phyloP scores from a whole-genome alignment of 2,888 invertebrate species.

The Microctonus hyperodae region DNA sequence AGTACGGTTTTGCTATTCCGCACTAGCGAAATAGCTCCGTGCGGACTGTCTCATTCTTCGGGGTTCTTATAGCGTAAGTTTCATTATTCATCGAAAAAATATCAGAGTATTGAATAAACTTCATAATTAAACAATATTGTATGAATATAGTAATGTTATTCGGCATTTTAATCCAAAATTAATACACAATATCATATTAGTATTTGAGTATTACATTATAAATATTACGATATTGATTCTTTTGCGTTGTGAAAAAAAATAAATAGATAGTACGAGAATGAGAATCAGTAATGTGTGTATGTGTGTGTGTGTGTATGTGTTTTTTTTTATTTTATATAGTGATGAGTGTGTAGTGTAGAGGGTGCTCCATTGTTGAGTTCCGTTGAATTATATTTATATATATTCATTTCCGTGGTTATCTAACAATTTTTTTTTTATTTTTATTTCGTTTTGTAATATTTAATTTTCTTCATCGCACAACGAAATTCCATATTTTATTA shows the following conservation, averaged over 20 bases:
- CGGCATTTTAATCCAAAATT: too few relatives aligned
- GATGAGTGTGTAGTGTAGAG: slow-evolving; percentile 14
- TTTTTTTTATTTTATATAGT: slow-evolving; percentile 1
- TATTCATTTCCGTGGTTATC: slow-evolving; percentile 20
- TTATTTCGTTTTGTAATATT: neutral
- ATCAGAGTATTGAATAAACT: too few relatives aligned
- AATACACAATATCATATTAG: neutral
- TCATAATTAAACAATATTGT: too few relatives aligned
- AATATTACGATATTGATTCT: neutral
- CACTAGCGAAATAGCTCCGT: slow-evolving; percentile 61
- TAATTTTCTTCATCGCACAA: neutral
- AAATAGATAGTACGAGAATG: too few relatives aligned
- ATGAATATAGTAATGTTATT: too few relatives aligned
- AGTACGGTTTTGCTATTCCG: slow-evolving; percentile 59
- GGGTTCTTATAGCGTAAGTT: slow-evolving; percentile 59
- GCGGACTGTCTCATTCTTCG: slow-evolving; percentile 60
- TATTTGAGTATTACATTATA: too few relatives aligned
- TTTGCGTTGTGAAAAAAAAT: neutral
- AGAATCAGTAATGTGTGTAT: neutral
- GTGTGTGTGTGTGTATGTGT: too few relatives aligned
- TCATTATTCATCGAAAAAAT: slow-evolving; percentile 17
- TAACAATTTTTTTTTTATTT: slow-evolving; percentile 20
- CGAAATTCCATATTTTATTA: neutral
- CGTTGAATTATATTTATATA: neutral
- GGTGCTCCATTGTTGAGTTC: slow-evolving; percentile 17